A percentile compares a stretch with the other conserved stretches of the same genome.
Conservation (phyloP, 2,113 vertebrate genomes). For the Narcine bancroftii region DNA sequence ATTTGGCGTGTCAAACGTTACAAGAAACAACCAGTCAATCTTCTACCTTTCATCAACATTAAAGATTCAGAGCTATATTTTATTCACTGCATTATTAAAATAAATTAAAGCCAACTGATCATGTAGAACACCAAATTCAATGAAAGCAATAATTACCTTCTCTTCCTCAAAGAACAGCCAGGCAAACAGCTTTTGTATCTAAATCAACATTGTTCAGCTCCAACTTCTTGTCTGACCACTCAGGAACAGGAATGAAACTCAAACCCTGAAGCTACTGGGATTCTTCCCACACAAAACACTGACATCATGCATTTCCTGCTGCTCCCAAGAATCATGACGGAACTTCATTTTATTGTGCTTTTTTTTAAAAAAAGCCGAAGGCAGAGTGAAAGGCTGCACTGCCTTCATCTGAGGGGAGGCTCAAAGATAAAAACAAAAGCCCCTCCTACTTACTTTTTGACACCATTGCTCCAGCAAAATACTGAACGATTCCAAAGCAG, state of each 20-base stretch:
- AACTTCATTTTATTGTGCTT: slow-evolving; percentile 20
- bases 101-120: neutral
- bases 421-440: neutral
- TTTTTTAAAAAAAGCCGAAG: neutral
- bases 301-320: slow-evolving; percentile 37
- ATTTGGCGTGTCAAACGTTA: neutral
- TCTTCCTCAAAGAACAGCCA: neutral
- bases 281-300: slow-evolving; percentile 24
- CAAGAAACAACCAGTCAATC: neutral
- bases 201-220: neutral
- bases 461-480: neutral
- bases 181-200: neutral
- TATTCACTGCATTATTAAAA: neutral
- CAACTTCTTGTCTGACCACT: neutral
- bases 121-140: neutral
- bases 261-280: neutral
- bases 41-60: neutral
- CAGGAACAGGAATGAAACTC: slow-evolving; percentile 24
- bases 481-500: neutral
- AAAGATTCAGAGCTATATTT: neutral
- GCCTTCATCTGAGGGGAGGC: neutral
- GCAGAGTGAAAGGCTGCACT: neutral
- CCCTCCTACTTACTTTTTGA: neutral
- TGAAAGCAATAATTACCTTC: slow-evolving; percentile 17
- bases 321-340: neutral